phyloP scores from a whole-genome alignment of 2,797 vertebrate genomes.

The Acrossocheilus wenchowensis region DNA sequence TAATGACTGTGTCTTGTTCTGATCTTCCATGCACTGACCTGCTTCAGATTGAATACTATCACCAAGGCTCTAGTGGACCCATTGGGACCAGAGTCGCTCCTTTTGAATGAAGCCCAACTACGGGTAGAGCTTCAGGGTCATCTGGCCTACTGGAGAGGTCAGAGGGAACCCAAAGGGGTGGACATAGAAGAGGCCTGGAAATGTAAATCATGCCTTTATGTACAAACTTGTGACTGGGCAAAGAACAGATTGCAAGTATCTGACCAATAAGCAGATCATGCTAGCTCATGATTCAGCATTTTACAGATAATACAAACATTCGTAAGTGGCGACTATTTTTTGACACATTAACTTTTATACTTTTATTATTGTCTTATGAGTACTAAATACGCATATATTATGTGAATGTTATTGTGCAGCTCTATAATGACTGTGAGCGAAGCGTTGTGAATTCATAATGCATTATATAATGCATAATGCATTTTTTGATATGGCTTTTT shows the following conservation, averaged over 20 bases:
- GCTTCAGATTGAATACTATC: constrained; percentile 76
- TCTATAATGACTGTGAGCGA: constrained; percentile 17
- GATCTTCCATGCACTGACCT: constrained; percentile 73
- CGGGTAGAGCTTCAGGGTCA: constrained; percentile 64
- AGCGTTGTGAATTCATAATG: background rate
- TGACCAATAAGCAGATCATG: constrained; percentile 23
- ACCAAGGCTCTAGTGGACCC: constrained; percentile 69
- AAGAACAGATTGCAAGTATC: constrained; percentile 36
- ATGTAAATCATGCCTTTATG: constrained; percentile 72
- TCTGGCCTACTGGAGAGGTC: constrained; percentile 77
- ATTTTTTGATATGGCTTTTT: constrained; percentile 2
- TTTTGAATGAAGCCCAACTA: constrained; percentile 70
- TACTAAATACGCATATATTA: background rate
- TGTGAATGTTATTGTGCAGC: constrained; percentile 9
- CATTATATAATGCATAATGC: background rate
- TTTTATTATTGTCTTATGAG: background rate
- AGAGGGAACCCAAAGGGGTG: constrained; percentile 76
- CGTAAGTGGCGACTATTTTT: background rate
- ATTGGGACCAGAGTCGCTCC: constrained; percentile 69
- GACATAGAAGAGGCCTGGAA: constrained; percentile 83
- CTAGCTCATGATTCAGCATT: constrained; percentile 8
- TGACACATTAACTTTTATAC: background rate
- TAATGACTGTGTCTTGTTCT: constrained; percentile 69
- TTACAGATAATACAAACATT: background rate
- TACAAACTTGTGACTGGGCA: constrained; percentile 75